Percentiles rank a stretch among this genome's conserved stretches.
Evolutionary conservation across 2,797 vertebrate species (phyloP).

Genomic region (Hypotaenidia philippensis): DNA sequence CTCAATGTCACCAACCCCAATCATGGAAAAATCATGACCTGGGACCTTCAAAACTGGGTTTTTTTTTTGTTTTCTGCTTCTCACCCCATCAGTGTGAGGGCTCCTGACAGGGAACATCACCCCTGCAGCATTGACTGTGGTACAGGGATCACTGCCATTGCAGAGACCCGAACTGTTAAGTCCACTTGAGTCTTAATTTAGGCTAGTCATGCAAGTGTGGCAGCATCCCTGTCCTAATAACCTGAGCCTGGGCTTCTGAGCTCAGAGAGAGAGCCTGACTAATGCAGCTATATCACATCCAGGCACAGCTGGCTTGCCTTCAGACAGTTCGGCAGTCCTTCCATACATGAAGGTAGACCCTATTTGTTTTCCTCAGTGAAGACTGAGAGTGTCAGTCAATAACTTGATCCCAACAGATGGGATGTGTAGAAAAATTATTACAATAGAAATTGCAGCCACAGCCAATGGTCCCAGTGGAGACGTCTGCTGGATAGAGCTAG

Average conservation of each 20-base stretch:
- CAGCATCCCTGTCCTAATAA: not conserved
- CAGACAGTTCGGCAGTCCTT: not conserved
- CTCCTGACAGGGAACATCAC: not conserved
- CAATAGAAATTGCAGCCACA: not conserved
- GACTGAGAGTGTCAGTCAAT: not conserved
- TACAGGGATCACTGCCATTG: not conserved
- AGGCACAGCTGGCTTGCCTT: not conserved
- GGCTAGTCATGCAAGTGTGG: not conserved
- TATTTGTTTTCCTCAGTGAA: not conserved
- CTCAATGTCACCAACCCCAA: not conserved
- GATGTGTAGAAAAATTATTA: not conserved
- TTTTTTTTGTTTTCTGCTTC: not conserved
- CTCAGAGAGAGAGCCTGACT: not conserved
- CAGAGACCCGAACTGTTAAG: not conserved
- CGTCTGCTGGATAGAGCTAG: not conserved
- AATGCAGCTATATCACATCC: not conserved
- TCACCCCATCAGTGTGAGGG: fast-evolving
- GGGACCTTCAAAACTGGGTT: not conserved
- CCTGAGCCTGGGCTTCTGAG: not conserved
- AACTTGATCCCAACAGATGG: not conserved
- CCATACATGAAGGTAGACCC: not conserved
- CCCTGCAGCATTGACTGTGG: not conserved
- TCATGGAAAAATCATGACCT: not conserved
- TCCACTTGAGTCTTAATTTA: not conserved
- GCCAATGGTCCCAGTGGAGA: not conserved